phyloP scores from a whole-genome alignment of 2,797 vertebrate genomes.

The Acanthornis magna region DNA sequence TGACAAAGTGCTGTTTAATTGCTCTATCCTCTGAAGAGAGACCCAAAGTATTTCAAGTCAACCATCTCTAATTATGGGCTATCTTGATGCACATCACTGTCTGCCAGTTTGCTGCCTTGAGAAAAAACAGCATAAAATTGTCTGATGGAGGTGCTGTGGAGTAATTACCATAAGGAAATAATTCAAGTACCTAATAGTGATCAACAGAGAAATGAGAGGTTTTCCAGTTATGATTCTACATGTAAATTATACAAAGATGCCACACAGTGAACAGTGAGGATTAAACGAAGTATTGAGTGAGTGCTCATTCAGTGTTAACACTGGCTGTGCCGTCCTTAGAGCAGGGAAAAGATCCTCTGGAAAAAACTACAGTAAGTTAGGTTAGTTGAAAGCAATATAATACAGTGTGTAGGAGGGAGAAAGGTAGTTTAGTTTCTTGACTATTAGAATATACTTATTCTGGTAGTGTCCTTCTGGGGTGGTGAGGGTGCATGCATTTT shows the following conservation, averaged over 20 bases:
- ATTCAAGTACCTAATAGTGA: background rate
- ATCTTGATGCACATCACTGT: background rate
- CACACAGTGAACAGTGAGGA: background rate
- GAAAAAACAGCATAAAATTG: background rate
- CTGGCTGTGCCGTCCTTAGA: background rate
- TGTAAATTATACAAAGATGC: background rate
- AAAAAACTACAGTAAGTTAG: background rate
- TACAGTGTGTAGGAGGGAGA: background rate
- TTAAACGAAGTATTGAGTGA: background rate
- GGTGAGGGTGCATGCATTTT: background rate
- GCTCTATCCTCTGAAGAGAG: conserved; percentile 55
- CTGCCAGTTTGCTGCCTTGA: background rate
- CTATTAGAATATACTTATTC: background rate
- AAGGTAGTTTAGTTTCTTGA: background rate
- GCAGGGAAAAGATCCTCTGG: background rate
- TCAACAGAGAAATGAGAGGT: background rate
- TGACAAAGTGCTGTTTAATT: conserved; percentile 63
- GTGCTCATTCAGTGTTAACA: background rate
- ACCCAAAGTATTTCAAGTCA: conserved; percentile 42
- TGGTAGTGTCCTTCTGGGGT: background rate
- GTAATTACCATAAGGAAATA: background rate
- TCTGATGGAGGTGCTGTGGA: background rate
- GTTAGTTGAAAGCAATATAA: background rate
- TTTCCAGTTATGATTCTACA: background rate
- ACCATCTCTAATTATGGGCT: conserved; percentile 19